Evolutionary conservation across 2,113 vertebrate genomes (phyloP), one percentile per base, ranked within the genome.

Genomic region (Bubalus kerabau): DNA sequence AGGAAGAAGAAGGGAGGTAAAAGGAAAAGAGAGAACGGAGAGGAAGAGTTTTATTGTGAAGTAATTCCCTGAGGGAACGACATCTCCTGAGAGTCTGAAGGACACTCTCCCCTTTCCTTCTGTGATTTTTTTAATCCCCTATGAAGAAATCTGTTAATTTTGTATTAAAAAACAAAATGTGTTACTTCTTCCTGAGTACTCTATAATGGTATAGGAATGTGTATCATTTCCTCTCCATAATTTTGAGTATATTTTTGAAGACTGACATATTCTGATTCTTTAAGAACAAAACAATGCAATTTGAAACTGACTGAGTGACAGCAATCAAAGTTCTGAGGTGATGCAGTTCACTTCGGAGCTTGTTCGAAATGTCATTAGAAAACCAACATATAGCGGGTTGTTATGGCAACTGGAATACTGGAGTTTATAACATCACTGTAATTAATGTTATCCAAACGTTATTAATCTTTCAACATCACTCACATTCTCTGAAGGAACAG

Each of bases 391-490:
- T 97, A 98, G 96, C 43, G n/a, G 97, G 90, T 98, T 98, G 97
- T 98, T 98, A 98, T 97, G 90, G 97, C 98, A 98, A 98, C 98
- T 98, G 94, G 96, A 98, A 96, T 92, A 98, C 62, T 48, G 89
- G 54, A 32, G 95, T 97, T 98, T 62, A 56, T 98, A 98, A 43
- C 91, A 94, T 98, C 96, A 97, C 98, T 4, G 14, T 98, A 99
- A 99, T 98, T 98, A 98, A 97, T 98, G 96, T 98, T 98, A 98
- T 98, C 98, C 98, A 97, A 98, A 98, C 17, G 91, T 98, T 98
- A 98, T 99, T 98, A 98, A 98, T 98, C 97, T 97, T 98, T 98
- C 98, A 98, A 92, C 97, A 98, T 96, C 98, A 97, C 64, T 98
- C 96, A 98, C 96, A 83, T 97, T 97, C 97, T 90, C 94, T 87